Base-by-base conservation (phyloP, 2,113 vertebrate species). In the Brachypodius melanocephalos region DNA sequence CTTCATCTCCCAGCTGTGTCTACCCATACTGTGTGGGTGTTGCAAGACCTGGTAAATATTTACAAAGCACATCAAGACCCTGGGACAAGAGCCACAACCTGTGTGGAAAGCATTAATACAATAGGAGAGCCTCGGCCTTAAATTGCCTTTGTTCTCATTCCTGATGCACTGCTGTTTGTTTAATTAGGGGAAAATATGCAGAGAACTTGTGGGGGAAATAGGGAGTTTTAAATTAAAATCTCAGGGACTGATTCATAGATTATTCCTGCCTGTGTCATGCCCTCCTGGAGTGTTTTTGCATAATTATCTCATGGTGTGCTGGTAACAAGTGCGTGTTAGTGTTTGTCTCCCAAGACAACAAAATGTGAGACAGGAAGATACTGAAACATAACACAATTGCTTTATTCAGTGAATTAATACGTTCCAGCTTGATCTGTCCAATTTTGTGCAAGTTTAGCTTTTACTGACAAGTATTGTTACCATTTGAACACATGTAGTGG, bases 1-100 rank as follows among this genome's bases (percentile, higher is more conserved):
- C 85, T 93, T 83, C 95, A 74, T 52, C 88, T 96, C 17, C 94
- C 91, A 90, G 89, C 94, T 93, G 82, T 90, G 82, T 40, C 43
- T 71, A 24, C 71, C 74, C 67, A 21, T 51, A 8, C 38, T 89
- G 55, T 88, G 91, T 74, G 78, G 75, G 85, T 96, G 91, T 96
- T 96, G 96, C 93, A 95, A 96, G 85, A 83, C 59, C 85, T 94
- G 79, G 94, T 96, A 91, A 96, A 96, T 97, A 95, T 94, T 97
- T 96, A 96, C 95, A 96, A 74, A 96, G 91, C 93, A 69, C 71
- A 85, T 80, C 85, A 67, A 83, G 94, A 97, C 88, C 94, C 82
- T 51, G 19, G 89, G 93, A 96, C 89, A 90, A 76, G 91, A 96
- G 94, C 95, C 85, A 91, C 76, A 91, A 91, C 85, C 88, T 68